Conservation (phyloP, 2,888 invertebrate species). For the Ischnus inquisitorius region DNA sequence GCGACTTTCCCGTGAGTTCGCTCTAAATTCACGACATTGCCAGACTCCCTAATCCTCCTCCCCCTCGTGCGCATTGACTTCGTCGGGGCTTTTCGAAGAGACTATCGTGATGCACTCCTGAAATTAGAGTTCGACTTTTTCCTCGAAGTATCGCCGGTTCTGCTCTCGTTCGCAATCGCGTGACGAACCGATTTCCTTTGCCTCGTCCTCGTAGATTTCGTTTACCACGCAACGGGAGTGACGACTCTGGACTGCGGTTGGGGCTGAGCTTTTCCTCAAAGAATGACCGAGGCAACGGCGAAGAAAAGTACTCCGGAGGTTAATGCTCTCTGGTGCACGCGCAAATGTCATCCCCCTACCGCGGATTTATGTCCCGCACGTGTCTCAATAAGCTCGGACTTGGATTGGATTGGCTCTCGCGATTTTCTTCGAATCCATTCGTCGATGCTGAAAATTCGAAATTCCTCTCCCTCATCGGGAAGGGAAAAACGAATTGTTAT, state of each 20-base stretch:
- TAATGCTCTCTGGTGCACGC: slow-evolving; percentile 18
- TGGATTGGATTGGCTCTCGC: slow-evolving; percentile 17
- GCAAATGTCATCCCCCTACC: slow-evolving; percentile 33
- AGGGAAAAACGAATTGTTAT: neutral
- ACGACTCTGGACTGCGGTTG: neutral
- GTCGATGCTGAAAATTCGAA: slow-evolving; percentile 7
- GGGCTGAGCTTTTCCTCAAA: neutral
- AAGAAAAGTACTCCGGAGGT: slow-evolving; percentile 9
- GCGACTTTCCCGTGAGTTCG: slow-evolving; percentile 26
- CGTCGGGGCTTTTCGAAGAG: neutral
- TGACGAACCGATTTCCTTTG: neutral
- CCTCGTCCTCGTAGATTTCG: neutral
- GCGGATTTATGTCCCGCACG: slow-evolving; percentile 49
- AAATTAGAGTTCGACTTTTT: slow-evolving; percentile 69
- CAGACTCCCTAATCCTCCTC: slow-evolving; percentile 21
- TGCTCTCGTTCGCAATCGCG: slow-evolving; percentile 24
- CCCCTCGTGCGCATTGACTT: slow-evolving; percentile 27
- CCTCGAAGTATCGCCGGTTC: slow-evolving; percentile 27
- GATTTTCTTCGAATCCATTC: slow-evolving; percentile 23
- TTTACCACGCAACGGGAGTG: neutral
- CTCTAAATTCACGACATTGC: slow-evolving; percentile 40
- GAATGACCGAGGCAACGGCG: neutral
- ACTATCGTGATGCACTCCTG: slow-evolving; percentile 37
- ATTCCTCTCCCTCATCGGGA: neutral
- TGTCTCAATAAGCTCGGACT: slow-evolving; percentile 44